Conservation (phyloP, 2,113 vertebrate genomes). For the Gobio gobio region DNA sequence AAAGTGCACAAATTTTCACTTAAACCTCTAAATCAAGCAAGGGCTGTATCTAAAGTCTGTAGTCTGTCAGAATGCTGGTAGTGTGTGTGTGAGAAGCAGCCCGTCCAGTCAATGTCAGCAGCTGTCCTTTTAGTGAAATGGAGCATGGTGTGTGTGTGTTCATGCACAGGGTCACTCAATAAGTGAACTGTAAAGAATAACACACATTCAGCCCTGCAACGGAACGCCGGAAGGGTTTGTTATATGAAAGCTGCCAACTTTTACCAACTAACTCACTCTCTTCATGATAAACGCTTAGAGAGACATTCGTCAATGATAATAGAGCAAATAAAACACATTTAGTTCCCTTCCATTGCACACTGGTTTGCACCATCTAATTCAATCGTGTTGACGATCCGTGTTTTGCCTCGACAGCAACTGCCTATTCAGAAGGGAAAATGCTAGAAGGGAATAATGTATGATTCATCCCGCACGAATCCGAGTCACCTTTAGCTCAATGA, state of each 20-base stretch:
- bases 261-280: not conserved
- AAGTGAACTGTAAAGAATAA: constrained; percentile 71
- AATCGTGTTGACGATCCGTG: not conserved
- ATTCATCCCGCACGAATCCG: constrained; percentile 48
- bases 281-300: not conserved
- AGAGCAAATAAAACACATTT: not conserved
- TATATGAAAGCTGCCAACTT: not conserved
- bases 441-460: constrained; percentile 39
- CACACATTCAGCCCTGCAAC: constrained; percentile 68
- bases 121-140: constrained; percentile 74
- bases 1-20: not conserved
- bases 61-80: not conserved
- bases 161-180: constrained; percentile 77
- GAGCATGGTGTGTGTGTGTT: constrained; percentile 71
- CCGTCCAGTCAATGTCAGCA: constrained; percentile 69
- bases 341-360: not conserved
- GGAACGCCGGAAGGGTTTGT: not conserved
- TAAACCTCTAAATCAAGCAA: not conserved
- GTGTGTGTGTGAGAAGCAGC: constrained; percentile 48
- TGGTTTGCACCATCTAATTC: not conserved
- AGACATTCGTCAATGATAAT: not conserved
- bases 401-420: constrained; percentile 32
- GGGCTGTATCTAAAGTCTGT: constrained; percentile 21
- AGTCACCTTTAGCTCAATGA: constrained; percentile 44
- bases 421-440: constrained; percentile 64